These are phyloP conservation scores for Tupiocoris notatus DNA, from an alignment of 2,888 invertebrate species.

Conservation along the genomic window DNA sequence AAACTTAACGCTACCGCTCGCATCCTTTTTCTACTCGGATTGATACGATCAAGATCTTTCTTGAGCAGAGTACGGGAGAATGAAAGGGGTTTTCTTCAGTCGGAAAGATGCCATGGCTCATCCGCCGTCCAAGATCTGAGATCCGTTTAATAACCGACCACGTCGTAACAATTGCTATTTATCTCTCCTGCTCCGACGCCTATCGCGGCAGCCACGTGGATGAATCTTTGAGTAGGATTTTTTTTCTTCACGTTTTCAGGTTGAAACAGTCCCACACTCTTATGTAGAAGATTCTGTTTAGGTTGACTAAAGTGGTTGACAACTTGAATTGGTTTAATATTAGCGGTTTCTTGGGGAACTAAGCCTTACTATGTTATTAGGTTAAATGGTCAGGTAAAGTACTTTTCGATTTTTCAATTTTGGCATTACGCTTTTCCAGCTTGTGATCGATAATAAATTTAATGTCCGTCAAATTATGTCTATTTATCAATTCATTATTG, in stretches of 20 bases:
- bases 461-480: too few species aligned
- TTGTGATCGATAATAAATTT: too few species aligned
- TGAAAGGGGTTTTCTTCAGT: constrained; percentile 27
- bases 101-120: constrained; percentile 1
- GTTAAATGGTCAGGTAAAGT: too few species aligned
- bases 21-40: neutral
- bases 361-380: too few species aligned
- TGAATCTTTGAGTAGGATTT: neutral
- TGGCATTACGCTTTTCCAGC: too few species aligned
- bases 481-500: too few species aligned
- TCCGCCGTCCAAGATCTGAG: neutral
- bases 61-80: neutral
- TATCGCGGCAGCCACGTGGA: constrained; percentile 6
- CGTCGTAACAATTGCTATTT: constrained; percentile 32
- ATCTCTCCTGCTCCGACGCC: constrained; percentile 25
- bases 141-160: constrained; percentile 32
- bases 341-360: too few species aligned
- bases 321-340: too few species aligned
- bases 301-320: too few species aligned
- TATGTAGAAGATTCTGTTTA: too few species aligned
- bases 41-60: constrained; percentile 26
- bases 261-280: neutral
- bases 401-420: too few species aligned
- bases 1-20: constrained; percentile 35
- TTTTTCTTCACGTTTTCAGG: neutral